Conservation (phyloP, 2,797 vertebrate genomes). For the Psittacula echo region DNA sequence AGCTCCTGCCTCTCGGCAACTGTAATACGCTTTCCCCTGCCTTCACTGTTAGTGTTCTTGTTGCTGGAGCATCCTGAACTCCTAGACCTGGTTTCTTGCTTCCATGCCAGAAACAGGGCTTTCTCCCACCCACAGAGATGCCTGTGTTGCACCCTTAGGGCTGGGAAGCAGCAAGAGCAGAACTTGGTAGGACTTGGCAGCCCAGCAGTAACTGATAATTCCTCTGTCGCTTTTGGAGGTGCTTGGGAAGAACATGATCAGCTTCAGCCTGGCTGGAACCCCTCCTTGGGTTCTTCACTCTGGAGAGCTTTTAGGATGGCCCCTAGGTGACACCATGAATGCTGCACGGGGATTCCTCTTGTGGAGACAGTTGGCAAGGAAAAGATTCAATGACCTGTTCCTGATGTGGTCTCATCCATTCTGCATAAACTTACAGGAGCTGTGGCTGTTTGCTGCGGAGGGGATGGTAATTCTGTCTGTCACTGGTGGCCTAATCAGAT, state of each 20-base stretch:
- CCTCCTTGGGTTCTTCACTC: not conserved
- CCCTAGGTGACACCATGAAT: not conserved
- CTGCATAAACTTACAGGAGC: not conserved
- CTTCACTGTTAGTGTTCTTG: not conserved
- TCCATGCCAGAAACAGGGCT: not conserved
- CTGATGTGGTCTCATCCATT: not conserved
- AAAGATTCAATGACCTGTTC: not conserved
- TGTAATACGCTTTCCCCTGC: not conserved
- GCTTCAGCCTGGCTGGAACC: rapidly evolving
- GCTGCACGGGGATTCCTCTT: not conserved
- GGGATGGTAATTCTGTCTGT: not conserved
- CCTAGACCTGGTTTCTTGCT: not conserved
- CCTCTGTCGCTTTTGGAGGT: not conserved
- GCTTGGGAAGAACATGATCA: not conserved
- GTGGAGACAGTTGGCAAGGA: not conserved
- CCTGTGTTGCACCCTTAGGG: not conserved
- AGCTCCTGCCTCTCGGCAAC: not conserved
- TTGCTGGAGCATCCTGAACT: not conserved
- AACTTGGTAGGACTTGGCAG: not conserved
- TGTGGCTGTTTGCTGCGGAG: not conserved
- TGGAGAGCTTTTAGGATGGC: not conserved
- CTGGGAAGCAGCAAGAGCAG: not conserved
- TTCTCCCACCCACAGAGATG: not conserved
- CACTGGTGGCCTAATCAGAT: not conserved
- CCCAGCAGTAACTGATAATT: rapidly evolving